Percentiles rank a stretch among this genome's conserved stretches.
Conservation (phyloP, 2,113 vertebrate species). For the Hippocampus zosterae region DNA sequence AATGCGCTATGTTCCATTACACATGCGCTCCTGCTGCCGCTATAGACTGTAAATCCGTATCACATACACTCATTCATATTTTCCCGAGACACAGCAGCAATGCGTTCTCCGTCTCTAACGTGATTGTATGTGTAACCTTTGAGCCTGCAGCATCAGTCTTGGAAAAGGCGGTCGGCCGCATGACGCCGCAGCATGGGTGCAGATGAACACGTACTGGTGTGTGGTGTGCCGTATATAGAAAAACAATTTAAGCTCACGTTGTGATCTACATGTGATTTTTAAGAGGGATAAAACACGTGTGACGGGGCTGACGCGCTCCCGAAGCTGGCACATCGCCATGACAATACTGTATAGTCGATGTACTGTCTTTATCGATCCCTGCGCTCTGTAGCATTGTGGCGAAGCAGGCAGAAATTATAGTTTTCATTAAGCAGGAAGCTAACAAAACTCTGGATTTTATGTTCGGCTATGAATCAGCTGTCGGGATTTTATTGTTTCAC, state of each 20-base stretch:
- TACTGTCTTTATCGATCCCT: slow-evolving; percentile 51
- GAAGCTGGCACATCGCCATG: slow-evolving; percentile 31
- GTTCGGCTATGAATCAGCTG: slow-evolving; percentile 63
- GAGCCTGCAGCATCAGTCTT: slow-evolving; percentile 49
- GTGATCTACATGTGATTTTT: not conserved
- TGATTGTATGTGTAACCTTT: slow-evolving; percentile 68
- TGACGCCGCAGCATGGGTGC: slow-evolving; percentile 2
- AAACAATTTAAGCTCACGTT: not conserved
- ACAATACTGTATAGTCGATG: slow-evolving; percentile 31
- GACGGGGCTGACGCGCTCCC: not conserved
- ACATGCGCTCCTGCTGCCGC: not conserved
- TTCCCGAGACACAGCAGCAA: slow-evolving; percentile 25
- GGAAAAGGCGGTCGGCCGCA: slow-evolving; percentile 30
- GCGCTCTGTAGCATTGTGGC: slow-evolving; percentile 24
- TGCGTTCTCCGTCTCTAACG: slow-evolving; percentile 35
- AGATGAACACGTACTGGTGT: not conserved
- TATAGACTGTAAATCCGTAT: not conserved
- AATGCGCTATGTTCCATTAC: slow-evolving; percentile 9
- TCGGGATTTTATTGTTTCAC: slow-evolving; percentile 64
- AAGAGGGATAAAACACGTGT: not conserved
- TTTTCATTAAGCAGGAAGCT: slow-evolving; percentile 64
- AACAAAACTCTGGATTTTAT: slow-evolving; percentile 64
- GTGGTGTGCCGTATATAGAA: not conserved
- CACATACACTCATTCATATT: slow-evolving; percentile 28
- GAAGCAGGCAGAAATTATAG: slow-evolving; percentile 55